Percentiles rank a stretch among this genome's conserved stretches.
Conservation (phyloP, 2,888 invertebrate genomes). For the Phyllotreta cruciferae region DNA sequence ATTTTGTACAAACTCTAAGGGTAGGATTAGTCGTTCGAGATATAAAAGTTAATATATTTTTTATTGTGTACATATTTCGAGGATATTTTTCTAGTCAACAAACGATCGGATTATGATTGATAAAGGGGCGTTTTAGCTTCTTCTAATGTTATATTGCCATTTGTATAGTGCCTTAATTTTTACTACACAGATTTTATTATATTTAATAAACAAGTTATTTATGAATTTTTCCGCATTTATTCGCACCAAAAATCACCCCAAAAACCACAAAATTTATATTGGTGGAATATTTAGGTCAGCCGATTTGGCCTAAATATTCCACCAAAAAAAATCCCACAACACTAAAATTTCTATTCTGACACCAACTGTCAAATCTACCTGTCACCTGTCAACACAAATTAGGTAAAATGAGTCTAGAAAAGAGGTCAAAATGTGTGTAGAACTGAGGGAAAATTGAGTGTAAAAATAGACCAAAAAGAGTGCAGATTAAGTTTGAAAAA, state of each 20-base stretch:
- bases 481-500: no score
- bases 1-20: constrained; percentile 50
- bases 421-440: no score
- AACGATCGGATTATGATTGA: neutral
- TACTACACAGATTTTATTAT: constrained; percentile 57
- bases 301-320: neutral
- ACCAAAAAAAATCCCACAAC: no score
- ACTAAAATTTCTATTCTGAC: no score
- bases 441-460: no score
- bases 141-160: constrained; percentile 58
- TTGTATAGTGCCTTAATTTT: constrained; percentile 60
- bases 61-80: constrained; percentile 44
- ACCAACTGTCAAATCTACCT: no score
- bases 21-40: constrained; percentile 30
- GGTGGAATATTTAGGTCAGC: neutral
- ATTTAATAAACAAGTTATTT: constrained; percentile 56
- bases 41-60: constrained; percentile 46
- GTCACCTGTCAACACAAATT: no score
- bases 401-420: no score
- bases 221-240: constrained; percentile 32
- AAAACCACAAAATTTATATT: no score
- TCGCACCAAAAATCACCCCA: neutral
- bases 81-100: constrained; percentile 56
- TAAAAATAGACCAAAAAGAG: no score
- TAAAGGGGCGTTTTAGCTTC: constrained; percentile 49